Base-by-base conservation (phyloP, 2,888 invertebrate species). In the Athrips mouffetella region DNA sequence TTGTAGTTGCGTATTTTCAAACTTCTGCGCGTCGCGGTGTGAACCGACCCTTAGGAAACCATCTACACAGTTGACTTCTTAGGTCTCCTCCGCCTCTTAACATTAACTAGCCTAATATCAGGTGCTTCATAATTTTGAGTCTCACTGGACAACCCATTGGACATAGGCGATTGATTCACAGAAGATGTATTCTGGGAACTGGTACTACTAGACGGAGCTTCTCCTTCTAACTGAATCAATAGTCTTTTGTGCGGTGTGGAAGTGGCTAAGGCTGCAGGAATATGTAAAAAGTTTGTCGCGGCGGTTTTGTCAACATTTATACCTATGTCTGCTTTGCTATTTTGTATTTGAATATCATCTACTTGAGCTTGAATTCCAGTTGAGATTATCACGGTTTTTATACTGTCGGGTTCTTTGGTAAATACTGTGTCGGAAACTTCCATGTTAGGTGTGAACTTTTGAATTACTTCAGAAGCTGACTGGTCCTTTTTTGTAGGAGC, bases 51-150 rank as follows among this genome's bases (percentile, higher is more conserved):
- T n/a, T n/a, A n/a, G n/a, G n/a, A 45, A 31, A 21, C n/a, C 21
- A 45, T 31, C 11, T 48, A 41, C 33, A 40, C 13, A 37, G 42
- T 50, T 58, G 53, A 52, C 70, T 72, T 51, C 63, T 81, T n/a
- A 68, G 66, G 48, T 72, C 73, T 81, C 51, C 76, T 74, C 53
- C 79, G 68, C 58, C 84, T 72, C 57, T 67, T 80, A 7, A 81
- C 71, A n/a, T n/a, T n/a, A 58, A 81, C 75, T 67, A 87, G 79
- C 60, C 81, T 76, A 3, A 87, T 69, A 60, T 87, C 87, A 15
- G 87, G 87, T 47, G 63, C 70, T 52, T 83, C 81, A 7, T 67
- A 63, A 33, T 58, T 62, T 54, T 62, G 62, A 2, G 57, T 49
- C 59, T 62, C 42, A 15, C 1, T 31, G 11, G 27, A 8, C 8